Percentiles rank a stretch among this genome's conserved stretches.
phyloP scores from a whole-genome alignment of 2,888 invertebrate genomes.

The Caenorhabditis sulstoni region DNA sequence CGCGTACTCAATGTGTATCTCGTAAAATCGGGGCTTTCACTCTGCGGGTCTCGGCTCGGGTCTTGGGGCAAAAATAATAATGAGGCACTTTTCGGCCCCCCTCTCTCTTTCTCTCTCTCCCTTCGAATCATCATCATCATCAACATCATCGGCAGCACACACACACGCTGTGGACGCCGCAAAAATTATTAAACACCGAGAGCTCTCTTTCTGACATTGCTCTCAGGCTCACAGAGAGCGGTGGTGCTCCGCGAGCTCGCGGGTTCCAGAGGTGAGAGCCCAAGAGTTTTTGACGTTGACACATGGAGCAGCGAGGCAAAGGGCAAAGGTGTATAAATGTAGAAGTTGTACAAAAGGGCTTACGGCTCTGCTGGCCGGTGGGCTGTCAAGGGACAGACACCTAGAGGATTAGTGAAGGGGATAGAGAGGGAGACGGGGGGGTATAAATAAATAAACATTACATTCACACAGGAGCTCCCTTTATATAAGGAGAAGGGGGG shows the following conservation, averaged over 20 bases:
- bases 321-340: neutral
- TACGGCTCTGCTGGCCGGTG: neutral
- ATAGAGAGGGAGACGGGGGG: constrained; percentile 3
- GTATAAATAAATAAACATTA: constrained; percentile 25
- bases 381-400: constrained; percentile 5
- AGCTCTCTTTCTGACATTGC: neutral
- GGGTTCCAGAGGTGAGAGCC: too few species aligned
- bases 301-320: too few species aligned
- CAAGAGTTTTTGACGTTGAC: too few species aligned
- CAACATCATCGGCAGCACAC: too few species aligned
- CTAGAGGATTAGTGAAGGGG: neutral
- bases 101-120: too few species aligned
- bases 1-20: too few species aligned
- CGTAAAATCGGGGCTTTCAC: too few species aligned
- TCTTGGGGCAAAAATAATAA: neutral
- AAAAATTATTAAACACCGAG: neutral
- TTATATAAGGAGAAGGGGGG: too few species aligned
- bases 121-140: neutral
- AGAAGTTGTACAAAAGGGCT: constrained; percentile 4
- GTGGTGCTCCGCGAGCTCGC: neutral
- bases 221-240: too few species aligned
- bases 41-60: neutral
- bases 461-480: neutral
- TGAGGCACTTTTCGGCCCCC: neutral
- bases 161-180: neutral